Conservation (phyloP, 2,113 vertebrate genomes). For the Hypanus sabinus region DNA sequence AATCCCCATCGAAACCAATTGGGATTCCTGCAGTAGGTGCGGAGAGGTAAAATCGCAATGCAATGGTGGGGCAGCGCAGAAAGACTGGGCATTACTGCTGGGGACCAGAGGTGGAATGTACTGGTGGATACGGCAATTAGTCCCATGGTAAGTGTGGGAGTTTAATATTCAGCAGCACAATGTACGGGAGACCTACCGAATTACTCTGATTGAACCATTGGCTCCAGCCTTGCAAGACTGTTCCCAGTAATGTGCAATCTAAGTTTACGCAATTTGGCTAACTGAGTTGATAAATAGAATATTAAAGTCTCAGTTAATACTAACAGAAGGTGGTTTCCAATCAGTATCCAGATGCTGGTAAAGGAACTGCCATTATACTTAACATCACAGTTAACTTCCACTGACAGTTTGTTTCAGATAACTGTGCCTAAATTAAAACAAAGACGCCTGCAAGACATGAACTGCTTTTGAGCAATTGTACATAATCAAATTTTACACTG, state of each 20-base stretch:
- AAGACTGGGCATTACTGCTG: no score
- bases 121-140: no score
- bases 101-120: no score
- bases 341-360: not conserved
- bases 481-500: not conserved
- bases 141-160: no score
- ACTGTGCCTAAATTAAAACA: not conserved
- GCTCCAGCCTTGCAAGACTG: no score
- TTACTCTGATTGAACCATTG: no score
- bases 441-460: not conserved
- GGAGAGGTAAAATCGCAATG: no score
- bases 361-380: not conserved
- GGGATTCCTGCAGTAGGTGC: no score
- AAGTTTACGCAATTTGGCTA: not conserved
- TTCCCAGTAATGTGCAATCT: not conserved
- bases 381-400: not conserved
- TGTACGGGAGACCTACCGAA: no score
- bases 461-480: not conserved
- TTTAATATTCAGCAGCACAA: no score
- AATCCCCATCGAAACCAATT: no score
- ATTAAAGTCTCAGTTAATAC: not conserved
- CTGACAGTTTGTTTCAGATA: not conserved
- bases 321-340: not conserved
- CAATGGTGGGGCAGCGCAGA: no score
- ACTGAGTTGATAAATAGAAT: not conserved